These are phyloP conservation scores for Mugil cephalus DNA, from an alignment of 2,113 vertebrate species.

Conservation along the genomic window DNA sequence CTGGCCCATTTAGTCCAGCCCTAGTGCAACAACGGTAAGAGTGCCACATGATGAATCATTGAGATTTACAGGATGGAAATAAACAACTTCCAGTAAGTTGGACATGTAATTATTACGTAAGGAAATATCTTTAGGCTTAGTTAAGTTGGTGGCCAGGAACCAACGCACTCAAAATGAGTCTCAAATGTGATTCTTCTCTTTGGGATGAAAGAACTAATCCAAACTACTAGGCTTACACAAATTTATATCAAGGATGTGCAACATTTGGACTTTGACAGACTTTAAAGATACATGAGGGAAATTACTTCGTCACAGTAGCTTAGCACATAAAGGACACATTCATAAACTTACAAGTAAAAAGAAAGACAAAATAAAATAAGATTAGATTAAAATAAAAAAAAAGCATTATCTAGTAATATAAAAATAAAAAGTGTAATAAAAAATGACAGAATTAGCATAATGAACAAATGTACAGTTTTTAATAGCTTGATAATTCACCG, in stretches of 20 bases:
- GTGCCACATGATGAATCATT: constrained; percentile 33
- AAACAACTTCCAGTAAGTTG: constrained; percentile 48
- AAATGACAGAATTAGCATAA: too few relatives aligned
- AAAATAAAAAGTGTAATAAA: too few relatives aligned
- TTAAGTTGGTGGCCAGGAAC: constrained; percentile 26
- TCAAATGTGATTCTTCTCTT: background rate
- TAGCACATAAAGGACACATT: too few relatives aligned
- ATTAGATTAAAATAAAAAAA: too few relatives aligned
- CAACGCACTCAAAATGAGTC: constrained; percentile 17
- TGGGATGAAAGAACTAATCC: background rate
- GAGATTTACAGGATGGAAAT: constrained; percentile 48
- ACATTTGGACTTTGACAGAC: background rate
- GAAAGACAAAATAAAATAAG: too few relatives aligned
- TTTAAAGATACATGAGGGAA: too few relatives aligned
- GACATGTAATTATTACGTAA: constrained; percentile 12
- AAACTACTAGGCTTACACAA: background rate
- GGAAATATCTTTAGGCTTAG: constrained; percentile 47
- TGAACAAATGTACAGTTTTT: too few relatives aligned
- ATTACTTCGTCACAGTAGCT: too few relatives aligned
- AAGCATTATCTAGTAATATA: too few relatives aligned
- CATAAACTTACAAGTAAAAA: too few relatives aligned
- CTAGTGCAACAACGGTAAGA: background rate
- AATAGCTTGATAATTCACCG: too few relatives aligned
- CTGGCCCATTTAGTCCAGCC: background rate
- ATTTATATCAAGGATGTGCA: background rate